Percentiles rank a stretch among this genome's conserved stretches.
These are phyloP conservation scores for Drosophila aldrichi DNA, from an alignment of 2,888 invertebrate species.

Conservation along the genomic window DNA sequence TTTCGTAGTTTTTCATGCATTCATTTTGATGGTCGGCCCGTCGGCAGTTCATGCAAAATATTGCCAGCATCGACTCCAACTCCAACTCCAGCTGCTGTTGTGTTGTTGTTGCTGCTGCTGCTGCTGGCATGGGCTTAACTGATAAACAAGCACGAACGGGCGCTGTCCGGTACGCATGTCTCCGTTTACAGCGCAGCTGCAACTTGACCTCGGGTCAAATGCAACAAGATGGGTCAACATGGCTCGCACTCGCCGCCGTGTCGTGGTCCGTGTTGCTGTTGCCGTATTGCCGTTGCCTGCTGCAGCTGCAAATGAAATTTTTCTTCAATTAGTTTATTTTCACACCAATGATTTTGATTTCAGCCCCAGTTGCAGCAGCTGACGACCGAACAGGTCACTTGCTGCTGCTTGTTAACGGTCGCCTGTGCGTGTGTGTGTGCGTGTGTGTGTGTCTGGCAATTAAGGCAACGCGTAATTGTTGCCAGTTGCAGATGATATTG, in stretches of 20 bases:
- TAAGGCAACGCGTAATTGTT: conserved; percentile 79
- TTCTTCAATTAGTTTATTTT: conserved; percentile 82
- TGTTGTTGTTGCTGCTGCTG: background rate
- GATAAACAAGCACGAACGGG: conserved; percentile 63
- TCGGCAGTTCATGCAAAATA: conserved; percentile 60
- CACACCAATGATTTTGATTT: conserved; percentile 80
- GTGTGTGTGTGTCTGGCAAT: conserved; percentile 58
- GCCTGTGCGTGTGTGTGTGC: background rate
- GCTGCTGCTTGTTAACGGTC: conserved; percentile 55
- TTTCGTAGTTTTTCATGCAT: conserved; percentile 76
- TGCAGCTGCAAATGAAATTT: conserved; percentile 69
- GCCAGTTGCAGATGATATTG: conserved; percentile 78
- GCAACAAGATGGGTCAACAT: conserved; percentile 69
- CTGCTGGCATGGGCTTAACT: conserved; percentile 58
- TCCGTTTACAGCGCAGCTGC: conserved; percentile 42
- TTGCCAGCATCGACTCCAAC: conserved; percentile 29
- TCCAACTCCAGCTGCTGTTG: conserved; percentile 8
- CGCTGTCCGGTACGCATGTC: conserved; percentile 33
- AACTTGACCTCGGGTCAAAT: conserved; percentile 78
- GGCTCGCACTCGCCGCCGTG: conserved; percentile 5
- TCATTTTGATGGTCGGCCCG: conserved; percentile 69
- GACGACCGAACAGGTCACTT: conserved; percentile 25
- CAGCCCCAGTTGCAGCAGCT: conserved; percentile 45
- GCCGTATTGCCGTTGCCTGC: background rate
- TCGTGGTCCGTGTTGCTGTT: background rate